Evolutionary conservation across 2,888 invertebrate genomes (phyloP).

Genomic region (Conchocele bisecta): DNA sequence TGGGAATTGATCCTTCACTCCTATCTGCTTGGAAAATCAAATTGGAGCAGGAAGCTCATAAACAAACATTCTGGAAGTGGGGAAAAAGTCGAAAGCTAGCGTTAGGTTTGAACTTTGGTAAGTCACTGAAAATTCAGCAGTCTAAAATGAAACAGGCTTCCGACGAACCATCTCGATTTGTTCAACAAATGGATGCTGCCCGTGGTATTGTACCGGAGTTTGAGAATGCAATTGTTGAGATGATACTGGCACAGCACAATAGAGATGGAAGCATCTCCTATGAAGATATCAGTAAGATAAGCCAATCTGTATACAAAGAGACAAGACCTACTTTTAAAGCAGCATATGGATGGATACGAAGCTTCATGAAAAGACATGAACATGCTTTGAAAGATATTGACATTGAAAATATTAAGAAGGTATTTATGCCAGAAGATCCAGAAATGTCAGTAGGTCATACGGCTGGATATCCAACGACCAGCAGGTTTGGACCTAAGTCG

Average conservation of each 20-base stretch:
- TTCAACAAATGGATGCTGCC: constrained; percentile 21
- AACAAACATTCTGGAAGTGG: constrained; percentile 5
- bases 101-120: too few species aligned
- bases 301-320: constrained; percentile 49
- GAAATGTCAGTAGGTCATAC: not conserved
- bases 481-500: not conserved
- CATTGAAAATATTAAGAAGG: constrained; percentile 55
- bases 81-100: not conserved
- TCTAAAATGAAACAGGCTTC: not conserved
- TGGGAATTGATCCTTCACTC: not conserved
- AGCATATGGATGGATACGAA: constrained; percentile 56
- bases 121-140: not conserved
- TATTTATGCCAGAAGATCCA: constrained; percentile 54
- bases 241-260: constrained; percentile 43
- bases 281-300: constrained; percentile 55
- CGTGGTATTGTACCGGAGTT: constrained; percentile 54
- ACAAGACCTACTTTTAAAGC: constrained; percentile 56
- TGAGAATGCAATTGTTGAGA: constrained; percentile 47
- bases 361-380: constrained; percentile 50
- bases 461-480: not conserved
- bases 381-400: constrained; percentile 43
- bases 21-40: constrained; percentile 5
- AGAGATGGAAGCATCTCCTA: constrained; percentile 56
- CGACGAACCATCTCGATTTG: not conserved
- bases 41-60: constrained; percentile 1